Base-by-base conservation (phyloP, 2,888 invertebrate genomes). In the Chirona hameri region DNA sequence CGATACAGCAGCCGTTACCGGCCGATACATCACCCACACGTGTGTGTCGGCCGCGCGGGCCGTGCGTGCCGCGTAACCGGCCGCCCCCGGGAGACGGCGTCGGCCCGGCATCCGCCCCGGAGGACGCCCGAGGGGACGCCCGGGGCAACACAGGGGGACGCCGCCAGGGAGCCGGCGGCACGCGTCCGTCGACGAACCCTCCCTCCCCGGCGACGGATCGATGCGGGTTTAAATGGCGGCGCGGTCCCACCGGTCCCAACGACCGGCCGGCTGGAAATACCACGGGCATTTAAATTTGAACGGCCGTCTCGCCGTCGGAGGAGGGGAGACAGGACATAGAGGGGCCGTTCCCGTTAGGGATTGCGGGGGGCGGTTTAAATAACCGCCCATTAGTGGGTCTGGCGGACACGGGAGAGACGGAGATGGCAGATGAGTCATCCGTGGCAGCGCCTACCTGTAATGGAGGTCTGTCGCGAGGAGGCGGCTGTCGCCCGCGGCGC, bases 71-170 rank as follows among this genome's bases (percentile, higher is more conserved):
- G 5, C 52, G 52, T 52, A 12, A 18, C 18, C 18, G 52, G 52
- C 12, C 18, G 1, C 52, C 52, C 52, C 15, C 52, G 52, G 18
- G 24, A 1, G 24, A 60, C 60, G 65, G 60, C 60, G 24, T 7
- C 21, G 21, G 24, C 60, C 21, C 24, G 60, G 55, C 55, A 18
- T 55, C 55, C 18, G 55, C 24, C 65, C 10, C 65, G 27, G 65
- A 27, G 65, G 27, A 65, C 65, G 65, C 65, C 65, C 27, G 65
- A 65, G 65, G 65, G 65, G 65, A 65, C 65, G 65, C 65, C 27
- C 24, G 5, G 12, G 65, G 65, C 24, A n/a, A n/a, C 24, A 60
- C 24, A 39, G 39, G n/a, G 24, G 24, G 60, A 60, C 60, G 60
- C 24, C 60, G 60, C 21, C n/a, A 24, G 39, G 39, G 4, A 39